Evolutionary conservation across 2,888 invertebrate genomes (phyloP), one percentile per base, ranked within the genome.

Genomic region (Trisateles emortualis): DNA sequence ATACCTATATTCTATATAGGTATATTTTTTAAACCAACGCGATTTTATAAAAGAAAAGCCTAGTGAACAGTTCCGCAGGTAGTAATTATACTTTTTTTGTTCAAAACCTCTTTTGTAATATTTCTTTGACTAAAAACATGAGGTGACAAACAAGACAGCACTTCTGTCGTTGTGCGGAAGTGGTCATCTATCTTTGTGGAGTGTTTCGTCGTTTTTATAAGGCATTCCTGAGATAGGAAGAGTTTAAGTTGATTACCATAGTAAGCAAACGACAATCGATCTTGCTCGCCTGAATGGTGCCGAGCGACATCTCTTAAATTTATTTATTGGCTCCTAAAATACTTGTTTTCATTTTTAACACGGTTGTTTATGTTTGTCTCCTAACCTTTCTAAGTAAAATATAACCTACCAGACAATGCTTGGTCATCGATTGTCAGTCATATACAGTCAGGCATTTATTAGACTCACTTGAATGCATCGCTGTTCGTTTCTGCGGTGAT

Each of bases 401-500:
- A 10, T n/a, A 29, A n/a, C 47, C 41, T 49, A 65, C n/a, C n/a
- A n/a, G n/a, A n/a, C 41, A 60, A 56, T 65, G 59, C 64, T 64
- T 45, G 69, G 59, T 76, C 71, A 72, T 72, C 44, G 26, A 64
- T 52, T 22, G 22, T 17, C 4, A 46, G 74, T 70, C 76, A 78
- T n/a, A n/a, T n/a, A n/a, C n/a, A n/a, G n/a, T n/a, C n/a, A n/a
- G n/a, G n/a, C n/a, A n/a, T n/a, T 79, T 77, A 78, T 74, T 62
- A 60, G 62, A 65, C 67, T 66, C 50, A 47, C 13, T 13, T 32
- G 24, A 78, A 74, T 81, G 86, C 81, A 85, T 73, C 72, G 74
- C 68, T 71, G 45, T 60, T 69, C 74, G 81, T 77, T 78, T 79
- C 75, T 76, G 75, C 53, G 67, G 58, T 84, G 82, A 85, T 79